Evolutionary conservation across 2,888 invertebrate species (phyloP).

Genomic region (Automeris io): DNA sequence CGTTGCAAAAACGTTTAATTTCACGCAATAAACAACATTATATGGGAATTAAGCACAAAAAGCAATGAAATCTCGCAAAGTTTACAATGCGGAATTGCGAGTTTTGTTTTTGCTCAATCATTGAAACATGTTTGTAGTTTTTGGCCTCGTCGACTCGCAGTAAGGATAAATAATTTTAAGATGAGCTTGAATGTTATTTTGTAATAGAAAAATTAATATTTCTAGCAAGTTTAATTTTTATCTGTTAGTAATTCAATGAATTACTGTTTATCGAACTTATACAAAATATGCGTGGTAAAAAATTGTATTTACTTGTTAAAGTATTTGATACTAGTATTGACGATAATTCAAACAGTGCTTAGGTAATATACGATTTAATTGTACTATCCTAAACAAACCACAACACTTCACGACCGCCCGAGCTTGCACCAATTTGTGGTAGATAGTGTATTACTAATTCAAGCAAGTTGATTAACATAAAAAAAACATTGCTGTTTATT

Average conservation of each 20-base stretch:
- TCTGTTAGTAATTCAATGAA: slow-evolving; percentile 7
- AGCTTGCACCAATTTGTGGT: no score
- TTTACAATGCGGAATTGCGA: not conserved
- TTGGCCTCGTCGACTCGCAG: not conserved
- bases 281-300: no score
- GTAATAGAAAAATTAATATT: not conserved
- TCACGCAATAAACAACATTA: slow-evolving; percentile 33
- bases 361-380: no score
- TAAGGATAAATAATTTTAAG: slow-evolving; percentile 3
- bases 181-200: not conserved
- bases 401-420: no score
- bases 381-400: no score
- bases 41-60: slow-evolving; percentile 35
- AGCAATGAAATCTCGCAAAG: not conserved
- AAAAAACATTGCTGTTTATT: no score
- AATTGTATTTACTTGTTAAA: no score
- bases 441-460: no score
- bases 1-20: slow-evolving; percentile 46
- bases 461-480: no score
- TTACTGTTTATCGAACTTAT: no score
- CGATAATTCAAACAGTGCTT: no score
- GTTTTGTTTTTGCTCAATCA: slow-evolving; percentile 4
- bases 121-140: not conserved
- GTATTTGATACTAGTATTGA: no score
- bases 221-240: slow-evolving; percentile 4